Conservation (phyloP, 1,140 invertebrate genomes). For the Prorops nasuta region DNA sequence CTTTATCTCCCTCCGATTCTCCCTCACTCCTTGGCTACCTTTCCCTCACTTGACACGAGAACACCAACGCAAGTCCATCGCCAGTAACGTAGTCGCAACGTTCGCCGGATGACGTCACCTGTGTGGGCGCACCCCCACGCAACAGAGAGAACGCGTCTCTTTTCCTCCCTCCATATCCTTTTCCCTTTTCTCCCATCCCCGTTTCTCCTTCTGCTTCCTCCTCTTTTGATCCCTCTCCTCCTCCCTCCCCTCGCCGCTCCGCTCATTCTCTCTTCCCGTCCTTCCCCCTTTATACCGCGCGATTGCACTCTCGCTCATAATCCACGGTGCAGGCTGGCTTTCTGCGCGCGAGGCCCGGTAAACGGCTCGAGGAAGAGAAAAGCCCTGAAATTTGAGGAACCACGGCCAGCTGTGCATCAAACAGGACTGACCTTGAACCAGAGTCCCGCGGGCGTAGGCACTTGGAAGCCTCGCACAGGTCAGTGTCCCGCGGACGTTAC, state of each 20-base stretch:
- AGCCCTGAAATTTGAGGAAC: too few relatives aligned
- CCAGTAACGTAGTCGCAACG: slow-evolving; percentile 42
- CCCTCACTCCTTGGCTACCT: slow-evolving; percentile 11
- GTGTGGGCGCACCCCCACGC: slow-evolving; percentile 49
- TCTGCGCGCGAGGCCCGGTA: too few relatives aligned
- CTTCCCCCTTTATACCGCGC: too few relatives aligned
- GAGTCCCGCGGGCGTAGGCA: neutral
- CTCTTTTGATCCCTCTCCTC: slow-evolving; percentile 11
- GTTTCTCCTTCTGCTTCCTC: slow-evolving; percentile 3
- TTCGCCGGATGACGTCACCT: slow-evolving; percentile 47
- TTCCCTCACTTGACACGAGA: slow-evolving; percentile 10
- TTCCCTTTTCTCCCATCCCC: slow-evolving; percentile 1
- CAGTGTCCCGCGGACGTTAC: too few relatives aligned
- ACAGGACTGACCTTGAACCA: slow-evolving; percentile 5
- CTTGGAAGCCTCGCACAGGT: too few relatives aligned
- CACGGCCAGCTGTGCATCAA: neutral
- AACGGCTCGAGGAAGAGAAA: too few relatives aligned
- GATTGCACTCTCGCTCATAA: too few relatives aligned
- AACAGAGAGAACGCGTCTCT: slow-evolving; percentile 20
- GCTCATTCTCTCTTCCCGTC: too few relatives aligned
- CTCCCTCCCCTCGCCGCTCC: neutral
- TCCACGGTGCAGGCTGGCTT: too few relatives aligned
- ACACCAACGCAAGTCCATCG: slow-evolving; percentile 33
- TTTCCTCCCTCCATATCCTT: neutral
- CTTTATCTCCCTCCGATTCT: neutral